Evolutionary conservation across 2,113 vertebrate genomes (phyloP).

Genomic region (Neopipo cinnamomea): DNA sequence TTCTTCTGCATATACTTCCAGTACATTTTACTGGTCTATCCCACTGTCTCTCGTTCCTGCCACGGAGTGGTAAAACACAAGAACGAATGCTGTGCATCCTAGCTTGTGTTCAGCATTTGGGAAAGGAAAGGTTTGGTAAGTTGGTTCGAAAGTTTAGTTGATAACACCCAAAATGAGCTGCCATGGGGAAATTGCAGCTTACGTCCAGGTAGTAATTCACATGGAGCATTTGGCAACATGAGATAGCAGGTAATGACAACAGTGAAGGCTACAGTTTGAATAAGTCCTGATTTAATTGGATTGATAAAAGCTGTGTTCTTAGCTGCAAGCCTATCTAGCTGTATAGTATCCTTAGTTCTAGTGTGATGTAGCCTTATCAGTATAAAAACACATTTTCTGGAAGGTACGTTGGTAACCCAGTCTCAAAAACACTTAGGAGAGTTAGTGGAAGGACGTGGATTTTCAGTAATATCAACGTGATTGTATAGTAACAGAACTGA

Average conservation of each 20-base stretch:
- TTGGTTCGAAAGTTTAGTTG: neutral
- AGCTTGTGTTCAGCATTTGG: accelerated
- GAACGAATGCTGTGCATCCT: accelerated
- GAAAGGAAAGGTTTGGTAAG: neutral
- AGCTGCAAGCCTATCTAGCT: neutral
- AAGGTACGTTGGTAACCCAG: neutral
- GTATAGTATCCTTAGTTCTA: neutral
- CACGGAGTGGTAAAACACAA: accelerated
- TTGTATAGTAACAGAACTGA: slow-evolving; percentile 39
- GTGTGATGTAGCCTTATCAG: neutral
- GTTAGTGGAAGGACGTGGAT: neutral
- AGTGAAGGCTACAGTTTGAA: neutral
- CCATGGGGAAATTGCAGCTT: neutral
- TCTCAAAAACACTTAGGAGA: neutral
- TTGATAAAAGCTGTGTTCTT: neutral
- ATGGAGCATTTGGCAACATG: neutral
- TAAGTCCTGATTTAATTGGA: slow-evolving; percentile 7
- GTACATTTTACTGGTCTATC: neutral
- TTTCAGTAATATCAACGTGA: slow-evolving; percentile 27
- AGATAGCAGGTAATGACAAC: neutral
- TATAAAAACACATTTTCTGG: neutral
- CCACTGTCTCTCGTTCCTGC: accelerated
- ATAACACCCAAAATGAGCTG: neutral
- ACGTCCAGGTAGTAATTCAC: neutral
- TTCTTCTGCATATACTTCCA: neutral